Conservation (phyloP, 2,113 vertebrate genomes). For the Melierax canorus region DNA sequence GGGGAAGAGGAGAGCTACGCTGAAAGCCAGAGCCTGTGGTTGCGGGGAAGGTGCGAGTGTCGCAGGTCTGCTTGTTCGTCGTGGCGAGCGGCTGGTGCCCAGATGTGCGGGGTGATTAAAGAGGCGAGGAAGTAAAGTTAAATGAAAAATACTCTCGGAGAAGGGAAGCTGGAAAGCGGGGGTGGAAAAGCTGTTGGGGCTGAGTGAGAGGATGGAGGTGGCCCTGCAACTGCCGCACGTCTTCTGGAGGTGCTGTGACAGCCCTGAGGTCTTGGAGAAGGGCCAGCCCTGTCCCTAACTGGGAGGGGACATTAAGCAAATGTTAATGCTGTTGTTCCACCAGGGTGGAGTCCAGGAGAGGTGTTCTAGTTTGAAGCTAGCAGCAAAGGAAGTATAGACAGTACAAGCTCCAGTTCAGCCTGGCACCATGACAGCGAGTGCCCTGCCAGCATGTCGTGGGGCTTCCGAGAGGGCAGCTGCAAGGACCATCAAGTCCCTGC, state of each 20-base stretch:
- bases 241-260: neutral
- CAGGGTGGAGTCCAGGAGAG: neutral
- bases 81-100: neutral
- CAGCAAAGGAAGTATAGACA: neutral
- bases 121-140: neutral
- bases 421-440: neutral
- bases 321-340: neutral
- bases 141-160: neutral
- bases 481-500: neutral
- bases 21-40: neutral
- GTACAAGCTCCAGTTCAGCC: neutral
- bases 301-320: neutral
- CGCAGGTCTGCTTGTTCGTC: neutral
- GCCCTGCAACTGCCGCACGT: rapidly evolving
- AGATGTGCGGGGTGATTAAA: neutral
- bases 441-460: rapidly evolving
- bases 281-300: neutral
- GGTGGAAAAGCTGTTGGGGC: neutral
- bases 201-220: neutral
- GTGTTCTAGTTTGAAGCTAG: neutral
- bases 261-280: neutral
- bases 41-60: neutral
- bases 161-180: neutral
- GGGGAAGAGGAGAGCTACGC: neutral
- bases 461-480: neutral